Evolutionary conservation across 2,113 vertebrate genomes (phyloP), one percentile per base, ranked within the genome.

Genomic region (Microcebus murinus): DNA sequence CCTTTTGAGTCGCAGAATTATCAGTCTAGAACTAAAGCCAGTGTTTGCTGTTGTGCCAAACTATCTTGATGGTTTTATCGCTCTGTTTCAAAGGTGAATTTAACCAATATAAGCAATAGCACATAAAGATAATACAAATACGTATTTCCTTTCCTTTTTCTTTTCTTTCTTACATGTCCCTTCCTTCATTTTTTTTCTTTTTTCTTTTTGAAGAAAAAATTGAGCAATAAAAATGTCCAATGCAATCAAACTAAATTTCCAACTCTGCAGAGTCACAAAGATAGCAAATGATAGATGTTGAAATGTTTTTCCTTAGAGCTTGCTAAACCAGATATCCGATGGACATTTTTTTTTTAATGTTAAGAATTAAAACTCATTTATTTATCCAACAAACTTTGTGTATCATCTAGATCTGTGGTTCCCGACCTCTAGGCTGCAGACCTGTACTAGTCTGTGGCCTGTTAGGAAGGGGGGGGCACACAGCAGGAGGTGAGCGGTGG

Each of bases 261-360:
- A 93, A 76, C 17, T 86, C 71, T 84, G 61, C 2, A 94, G 55
- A 95, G 93, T 57, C 67, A 97, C 55, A 71, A 97, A 94, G 87
- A 96, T 76, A 57, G 71, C 84, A 97, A 96, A 89, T 95, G 4
- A 65, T 34, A 94, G 27, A 63, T 25, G 93, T 13, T 57, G 93
- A 80, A 86, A 92, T 34, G 45, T 7, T 76, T 1, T 71, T 36
- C 68, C 18, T 74, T 97, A 87, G 31, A 73, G 14, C 36, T 98
- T 97, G 23, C 48, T 96, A 83, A 96, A 91, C 0, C 65, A 96
- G 68, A 96, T 95, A 12, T 94, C 91, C 34, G 52, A 94, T 34
- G 23, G 10, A 86, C 92, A 45, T 94, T 85, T 97, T 98, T 20
- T 98, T 57, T 55, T 74, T 95, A 97, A 57, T 71, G 84, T 10